phyloP scores from a whole-genome alignment of 64 coral and sea anemone genomes.

The Hydrozoanthus tunicans region DNA sequence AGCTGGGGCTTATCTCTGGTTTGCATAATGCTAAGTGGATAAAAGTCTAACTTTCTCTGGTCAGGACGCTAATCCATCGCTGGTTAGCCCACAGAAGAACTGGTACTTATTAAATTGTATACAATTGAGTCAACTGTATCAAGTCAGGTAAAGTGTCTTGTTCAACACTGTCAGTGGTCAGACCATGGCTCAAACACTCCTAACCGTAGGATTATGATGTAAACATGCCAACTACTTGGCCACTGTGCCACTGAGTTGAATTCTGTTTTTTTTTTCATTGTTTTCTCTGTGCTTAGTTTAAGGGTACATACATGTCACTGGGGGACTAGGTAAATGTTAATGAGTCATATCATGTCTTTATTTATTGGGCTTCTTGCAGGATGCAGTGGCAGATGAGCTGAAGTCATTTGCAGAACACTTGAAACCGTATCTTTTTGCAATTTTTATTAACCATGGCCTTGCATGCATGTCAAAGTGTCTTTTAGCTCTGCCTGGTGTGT shows the following conservation, averaged over 20 bases:
- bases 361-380: constrained; percentile 14
- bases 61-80: too few relatives aligned
- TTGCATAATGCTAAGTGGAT: too few relatives aligned
- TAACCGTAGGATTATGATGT: too few relatives aligned
- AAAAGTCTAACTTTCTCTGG: too few relatives aligned
- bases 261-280: neutral
- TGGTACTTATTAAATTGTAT: neutral
- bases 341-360: neutral
- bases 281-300: neutral
- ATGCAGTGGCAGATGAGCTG: constrained; percentile 79
- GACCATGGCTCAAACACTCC: too few relatives aligned
- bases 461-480: neutral
- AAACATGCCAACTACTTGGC: neutral
- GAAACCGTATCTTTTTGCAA: constrained; percentile 85
- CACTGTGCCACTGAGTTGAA: neutral
- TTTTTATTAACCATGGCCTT: neutral
- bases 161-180: too few relatives aligned
- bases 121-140: neutral
- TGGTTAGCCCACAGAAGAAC: too few relatives aligned
- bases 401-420: constrained; percentile 91
- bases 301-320: neutral
- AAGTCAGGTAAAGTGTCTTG: too few relatives aligned
- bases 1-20: too few relatives aligned
- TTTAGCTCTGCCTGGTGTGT: too few relatives aligned
- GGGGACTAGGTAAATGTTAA: neutral